Conservation (phyloP, 2,797 vertebrate genomes). For the Clarias platycephalus region DNA sequence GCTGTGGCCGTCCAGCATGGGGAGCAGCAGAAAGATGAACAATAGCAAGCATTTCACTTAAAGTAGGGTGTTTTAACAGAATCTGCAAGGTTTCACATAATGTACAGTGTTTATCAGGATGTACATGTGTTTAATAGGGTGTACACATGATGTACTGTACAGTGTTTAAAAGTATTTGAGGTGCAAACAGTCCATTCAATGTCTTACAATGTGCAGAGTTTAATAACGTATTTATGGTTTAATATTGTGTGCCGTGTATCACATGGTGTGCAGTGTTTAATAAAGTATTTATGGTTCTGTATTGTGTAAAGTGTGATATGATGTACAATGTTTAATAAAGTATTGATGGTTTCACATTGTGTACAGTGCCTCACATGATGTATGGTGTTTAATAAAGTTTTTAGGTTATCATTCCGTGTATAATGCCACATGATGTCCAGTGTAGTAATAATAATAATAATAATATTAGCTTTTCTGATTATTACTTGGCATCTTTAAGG, state of each 20-base stretch:
- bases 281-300: background rate
- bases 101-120: background rate
- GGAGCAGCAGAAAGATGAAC: no score
- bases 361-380: background rate
- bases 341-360: background rate
- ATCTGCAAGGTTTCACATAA: background rate
- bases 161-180: background rate
- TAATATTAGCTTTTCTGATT: slow-evolving; percentile 60
- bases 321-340: background rate
- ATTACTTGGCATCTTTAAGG: slow-evolving; percentile 55
- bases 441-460: background rate
- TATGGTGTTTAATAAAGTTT: background rate
- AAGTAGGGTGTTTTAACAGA: no score
- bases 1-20: no score
- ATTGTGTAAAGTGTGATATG: background rate
- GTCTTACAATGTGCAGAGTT: background rate
- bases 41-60: no score
- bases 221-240: background rate
- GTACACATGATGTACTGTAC: background rate
- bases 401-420: background rate
- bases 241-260: background rate
- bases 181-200: no score
- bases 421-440: background rate
- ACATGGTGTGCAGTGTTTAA: background rate
- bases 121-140: background rate